Conservation (phyloP, 2,113 vertebrate genomes). For the Thunnus maccoyii region DNA sequence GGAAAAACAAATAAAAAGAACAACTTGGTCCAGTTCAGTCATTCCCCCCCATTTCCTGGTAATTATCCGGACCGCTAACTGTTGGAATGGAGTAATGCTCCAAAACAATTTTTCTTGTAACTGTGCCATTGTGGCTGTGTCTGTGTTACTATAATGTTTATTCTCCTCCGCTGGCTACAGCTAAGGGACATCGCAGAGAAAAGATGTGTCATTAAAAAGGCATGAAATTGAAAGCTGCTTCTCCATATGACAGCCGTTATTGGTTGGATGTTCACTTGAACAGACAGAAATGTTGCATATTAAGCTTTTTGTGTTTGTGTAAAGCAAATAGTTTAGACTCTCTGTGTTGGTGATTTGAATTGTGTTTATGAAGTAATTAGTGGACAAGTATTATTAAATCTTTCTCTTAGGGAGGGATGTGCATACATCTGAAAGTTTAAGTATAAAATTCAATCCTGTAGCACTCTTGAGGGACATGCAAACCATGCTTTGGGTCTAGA, state of each 20-base stretch:
- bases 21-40: conserved; percentile 38
- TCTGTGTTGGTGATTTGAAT: not conserved
- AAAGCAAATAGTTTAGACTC: not conserved
- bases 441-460: not conserved
- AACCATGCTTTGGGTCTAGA: no score
- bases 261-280: conserved; percentile 40
- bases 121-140: conserved; percentile 53
- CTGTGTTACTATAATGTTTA: conserved; percentile 61
- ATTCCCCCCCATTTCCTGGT: conserved; percentile 67
- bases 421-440: not conserved
- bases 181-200: conserved; percentile 29
- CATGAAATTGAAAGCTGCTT: conserved; percentile 73
- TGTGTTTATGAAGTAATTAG: not conserved
- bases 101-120: conserved; percentile 58
- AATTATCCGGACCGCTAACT: conserved; percentile 81
- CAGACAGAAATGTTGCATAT: not conserved
- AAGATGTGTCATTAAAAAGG: conserved; percentile 67
- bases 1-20: conserved; percentile 28
- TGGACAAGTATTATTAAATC: not conserved
- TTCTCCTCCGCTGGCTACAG: conserved; percentile 55
- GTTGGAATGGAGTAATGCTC: conserved; percentile 67
- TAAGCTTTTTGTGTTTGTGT: not conserved
- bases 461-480: no score
- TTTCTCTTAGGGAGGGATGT: not conserved
- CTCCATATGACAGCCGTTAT: conserved; percentile 58